phyloP scores from a whole-genome alignment of 2,113 vertebrate species.

The Lepus timidus region DNA sequence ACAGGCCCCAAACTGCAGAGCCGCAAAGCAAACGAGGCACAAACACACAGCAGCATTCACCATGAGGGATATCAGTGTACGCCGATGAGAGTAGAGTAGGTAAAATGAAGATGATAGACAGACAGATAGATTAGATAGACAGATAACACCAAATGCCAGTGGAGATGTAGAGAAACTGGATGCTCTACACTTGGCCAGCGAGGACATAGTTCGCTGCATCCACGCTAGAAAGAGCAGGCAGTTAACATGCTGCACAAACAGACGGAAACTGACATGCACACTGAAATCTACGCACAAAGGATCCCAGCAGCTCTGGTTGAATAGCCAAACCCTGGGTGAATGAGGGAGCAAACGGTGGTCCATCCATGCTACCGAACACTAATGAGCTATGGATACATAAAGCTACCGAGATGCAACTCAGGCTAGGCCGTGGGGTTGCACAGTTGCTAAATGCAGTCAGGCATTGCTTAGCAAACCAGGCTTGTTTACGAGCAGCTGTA shows the following conservation, averaged over 20 bases:
- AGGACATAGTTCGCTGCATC: neutral
- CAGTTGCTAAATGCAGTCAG: neutral
- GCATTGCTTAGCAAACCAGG: neutral
- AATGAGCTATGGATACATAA: neutral
- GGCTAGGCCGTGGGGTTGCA: neutral
- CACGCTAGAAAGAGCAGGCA: no score
- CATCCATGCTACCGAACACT: accelerated
- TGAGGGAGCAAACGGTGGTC: neutral
- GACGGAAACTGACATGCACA: no score
- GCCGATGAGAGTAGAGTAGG: neutral
- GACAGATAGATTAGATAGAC: no score
- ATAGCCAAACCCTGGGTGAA: no score
- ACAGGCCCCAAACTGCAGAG: neutral
- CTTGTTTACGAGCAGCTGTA: neutral
- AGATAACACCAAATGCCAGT: neutral
- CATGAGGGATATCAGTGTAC: neutral
- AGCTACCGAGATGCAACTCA: neutral
- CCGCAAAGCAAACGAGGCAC: neutral
- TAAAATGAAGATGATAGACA: neutral
- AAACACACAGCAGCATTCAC: neutral
- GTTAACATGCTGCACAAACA: no score
- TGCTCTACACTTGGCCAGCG: neutral
- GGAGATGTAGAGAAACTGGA: neutral
- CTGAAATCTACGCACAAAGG: no score
- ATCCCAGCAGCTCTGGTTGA: no score